Percentiles rank a stretch among this genome's conserved stretches.
These are phyloP conservation scores for Onychomys torridus DNA, from an alignment of 2,797 vertebrate species.

Conservation along the genomic window DNA sequence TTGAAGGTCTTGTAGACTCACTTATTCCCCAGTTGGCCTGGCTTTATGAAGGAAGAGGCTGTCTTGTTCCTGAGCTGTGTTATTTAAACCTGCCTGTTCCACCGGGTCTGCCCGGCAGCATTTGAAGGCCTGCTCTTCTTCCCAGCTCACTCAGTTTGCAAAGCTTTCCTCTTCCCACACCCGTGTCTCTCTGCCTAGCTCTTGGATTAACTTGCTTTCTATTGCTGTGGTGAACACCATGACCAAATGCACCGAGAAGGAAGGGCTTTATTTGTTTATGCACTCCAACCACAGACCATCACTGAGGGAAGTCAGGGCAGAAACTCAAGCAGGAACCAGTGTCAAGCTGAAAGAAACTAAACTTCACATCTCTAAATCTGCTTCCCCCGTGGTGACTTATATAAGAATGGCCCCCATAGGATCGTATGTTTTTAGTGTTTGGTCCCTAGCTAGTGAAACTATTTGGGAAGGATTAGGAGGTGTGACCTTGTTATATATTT, in stretches of 20 bases:
- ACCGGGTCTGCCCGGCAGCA: fast-evolving
- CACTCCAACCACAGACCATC: neutral
- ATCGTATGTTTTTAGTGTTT: neutral
- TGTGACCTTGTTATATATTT: neutral
- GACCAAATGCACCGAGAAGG: neutral
- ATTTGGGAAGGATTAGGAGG: neutral
- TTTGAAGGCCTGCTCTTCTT: fast-evolving
- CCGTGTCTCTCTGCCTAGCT: neutral
- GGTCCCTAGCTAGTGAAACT: neutral
- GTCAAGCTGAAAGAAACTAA: neutral
- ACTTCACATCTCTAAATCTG: neutral
- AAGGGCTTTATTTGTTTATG: neutral
- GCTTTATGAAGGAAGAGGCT: neutral
- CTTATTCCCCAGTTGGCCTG: neutral
- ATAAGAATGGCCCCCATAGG: neutral
- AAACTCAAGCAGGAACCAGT: neutral
- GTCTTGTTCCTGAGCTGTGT: neutral
- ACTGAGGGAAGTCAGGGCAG: neutral
- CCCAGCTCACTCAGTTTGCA: neutral
- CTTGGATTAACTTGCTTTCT: neutral
- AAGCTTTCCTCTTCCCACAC: neutral
- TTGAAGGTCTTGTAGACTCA: neutral
- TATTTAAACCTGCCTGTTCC: neutral
- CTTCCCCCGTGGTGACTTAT: neutral
- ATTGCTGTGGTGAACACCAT: neutral